Evolutionary conservation across 1,140 invertebrate genomes (phyloP).

Genomic region (Thereuonema tuberculata): DNA sequence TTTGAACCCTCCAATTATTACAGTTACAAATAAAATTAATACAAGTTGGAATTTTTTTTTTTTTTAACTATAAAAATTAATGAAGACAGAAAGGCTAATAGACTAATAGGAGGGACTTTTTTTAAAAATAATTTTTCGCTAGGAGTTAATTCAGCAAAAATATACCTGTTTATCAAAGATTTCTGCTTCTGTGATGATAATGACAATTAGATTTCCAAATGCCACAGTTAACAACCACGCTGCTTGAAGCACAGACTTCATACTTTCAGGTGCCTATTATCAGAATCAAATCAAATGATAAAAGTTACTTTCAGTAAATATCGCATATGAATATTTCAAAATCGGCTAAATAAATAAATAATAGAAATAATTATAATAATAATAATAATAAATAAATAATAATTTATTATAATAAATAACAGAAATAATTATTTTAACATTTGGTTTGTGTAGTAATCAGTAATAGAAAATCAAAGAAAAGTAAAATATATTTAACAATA

Average conservation of each 20-base stretch:
- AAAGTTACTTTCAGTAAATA: no score
- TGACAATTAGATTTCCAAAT: conserved; percentile 77
- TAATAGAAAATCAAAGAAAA: no score
- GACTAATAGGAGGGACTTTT: background rate
- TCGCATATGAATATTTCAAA: no score
- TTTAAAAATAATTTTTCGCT: background rate
- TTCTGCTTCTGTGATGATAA: conserved; percentile 60
- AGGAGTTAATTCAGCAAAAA: conserved; percentile 1
- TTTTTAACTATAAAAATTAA: background rate
- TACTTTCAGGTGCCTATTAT: conserved; percentile 69
- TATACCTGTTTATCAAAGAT: conserved; percentile 47
- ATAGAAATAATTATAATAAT: no score
- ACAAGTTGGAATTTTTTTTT: background rate
- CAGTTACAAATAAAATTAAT: background rate
- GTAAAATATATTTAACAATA: no score
- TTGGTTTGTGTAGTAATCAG: no score
- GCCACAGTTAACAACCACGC: conserved; percentile 79
- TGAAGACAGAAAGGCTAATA: background rate
- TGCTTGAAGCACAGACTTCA: conserved; percentile 85
- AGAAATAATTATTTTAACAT: no score
- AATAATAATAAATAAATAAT: no score
- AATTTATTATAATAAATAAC: no score
- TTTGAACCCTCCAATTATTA: background rate
- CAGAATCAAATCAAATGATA: background rate
- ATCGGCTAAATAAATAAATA: no score